Conservation (phyloP, 2,797 vertebrate genomes). For the Macropus fuliginosus region DNA sequence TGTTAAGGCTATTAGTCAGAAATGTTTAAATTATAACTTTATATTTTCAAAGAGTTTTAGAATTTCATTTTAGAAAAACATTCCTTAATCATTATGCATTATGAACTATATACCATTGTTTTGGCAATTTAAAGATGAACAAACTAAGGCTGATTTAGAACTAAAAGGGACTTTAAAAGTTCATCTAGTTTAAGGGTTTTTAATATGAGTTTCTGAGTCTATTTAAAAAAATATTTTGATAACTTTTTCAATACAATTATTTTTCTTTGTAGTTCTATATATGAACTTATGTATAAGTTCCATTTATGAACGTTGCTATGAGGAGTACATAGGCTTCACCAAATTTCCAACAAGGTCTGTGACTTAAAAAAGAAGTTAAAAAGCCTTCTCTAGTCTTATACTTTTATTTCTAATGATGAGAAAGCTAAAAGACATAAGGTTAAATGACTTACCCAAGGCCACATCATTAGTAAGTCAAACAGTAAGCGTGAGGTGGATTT, state of each 20-base stretch:
- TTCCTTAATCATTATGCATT: constrained; percentile 52
- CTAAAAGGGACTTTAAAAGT: not conserved
- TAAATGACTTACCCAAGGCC: not conserved
- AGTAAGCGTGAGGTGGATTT: not conserved
- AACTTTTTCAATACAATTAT: not conserved
- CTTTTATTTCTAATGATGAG: not conserved
- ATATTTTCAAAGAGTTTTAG: constrained; percentile 27
- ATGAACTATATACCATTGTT: constrained; percentile 12
- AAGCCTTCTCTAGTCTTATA: not conserved
- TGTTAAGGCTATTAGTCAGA: constrained; percentile 37
- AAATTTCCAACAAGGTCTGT: not conserved
- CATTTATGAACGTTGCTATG: not conserved
- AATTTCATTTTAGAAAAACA: constrained; percentile 46
- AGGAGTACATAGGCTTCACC: not conserved
- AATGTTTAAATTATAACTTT: constrained; percentile 41
- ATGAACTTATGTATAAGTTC: not conserved
- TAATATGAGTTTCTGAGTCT: not conserved
- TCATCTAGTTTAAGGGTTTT: not conserved
- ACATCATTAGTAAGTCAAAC: not conserved
- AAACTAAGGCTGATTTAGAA: not conserved
- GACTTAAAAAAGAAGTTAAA: not conserved
- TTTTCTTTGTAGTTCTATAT: not conserved
- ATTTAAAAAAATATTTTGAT: not conserved
- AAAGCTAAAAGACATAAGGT: not conserved
- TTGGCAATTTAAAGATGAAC: constrained; percentile 47